These are phyloP conservation scores for Sebastes minor DNA, from an alignment of 2,797 vertebrate genomes.

Conservation along the genomic window DNA sequence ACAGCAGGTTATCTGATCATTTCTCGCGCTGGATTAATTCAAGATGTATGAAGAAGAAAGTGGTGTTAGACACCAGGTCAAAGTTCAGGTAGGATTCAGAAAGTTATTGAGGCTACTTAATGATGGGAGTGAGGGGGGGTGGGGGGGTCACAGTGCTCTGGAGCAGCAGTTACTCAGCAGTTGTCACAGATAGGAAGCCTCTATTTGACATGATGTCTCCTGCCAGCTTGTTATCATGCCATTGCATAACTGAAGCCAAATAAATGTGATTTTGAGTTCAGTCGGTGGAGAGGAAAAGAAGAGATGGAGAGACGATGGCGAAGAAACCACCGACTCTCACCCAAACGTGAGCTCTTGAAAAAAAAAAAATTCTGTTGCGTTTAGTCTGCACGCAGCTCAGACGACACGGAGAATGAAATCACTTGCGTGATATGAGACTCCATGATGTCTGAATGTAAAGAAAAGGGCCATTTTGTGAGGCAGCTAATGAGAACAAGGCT, in stretches of 20 bases:
- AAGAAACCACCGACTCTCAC: constrained; percentile 5
- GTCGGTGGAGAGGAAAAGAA: constrained; percentile 4
- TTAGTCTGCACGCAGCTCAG: constrained; percentile 24
- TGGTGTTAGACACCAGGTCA: constrained; percentile 5
- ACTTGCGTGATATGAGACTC: constrained; percentile 49
- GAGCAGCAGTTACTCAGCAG: constrained; percentile 66
- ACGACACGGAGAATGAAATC: constrained; percentile 9
- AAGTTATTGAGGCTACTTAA: constrained; percentile 38
- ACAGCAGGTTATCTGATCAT: not conserved
- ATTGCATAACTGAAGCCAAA: constrained; percentile 69
- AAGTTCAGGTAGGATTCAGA: constrained; percentile 13
- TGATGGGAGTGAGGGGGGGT: constrained; percentile 1
- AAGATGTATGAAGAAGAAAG: not conserved
- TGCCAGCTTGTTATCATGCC: constrained; percentile 73
- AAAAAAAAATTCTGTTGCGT: not conserved
- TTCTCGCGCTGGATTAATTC: not conserved
- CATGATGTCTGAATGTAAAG: constrained; percentile 64
- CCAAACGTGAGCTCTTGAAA: not conserved
- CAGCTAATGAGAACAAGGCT: constrained; percentile 44
- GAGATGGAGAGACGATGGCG: not conserved
- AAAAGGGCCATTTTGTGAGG: constrained; percentile 74
- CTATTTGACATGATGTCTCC: constrained; percentile 67
- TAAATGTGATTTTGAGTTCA: constrained; percentile 57
- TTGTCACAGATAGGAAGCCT: constrained; percentile 63
- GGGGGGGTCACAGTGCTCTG: constrained; percentile 15